A percentile compares a stretch with the other conserved stretches of the same genome.
Evolutionary conservation across 2,797 vertebrate species (phyloP).

Genomic region (Yasuhikotakia modesta): DNA sequence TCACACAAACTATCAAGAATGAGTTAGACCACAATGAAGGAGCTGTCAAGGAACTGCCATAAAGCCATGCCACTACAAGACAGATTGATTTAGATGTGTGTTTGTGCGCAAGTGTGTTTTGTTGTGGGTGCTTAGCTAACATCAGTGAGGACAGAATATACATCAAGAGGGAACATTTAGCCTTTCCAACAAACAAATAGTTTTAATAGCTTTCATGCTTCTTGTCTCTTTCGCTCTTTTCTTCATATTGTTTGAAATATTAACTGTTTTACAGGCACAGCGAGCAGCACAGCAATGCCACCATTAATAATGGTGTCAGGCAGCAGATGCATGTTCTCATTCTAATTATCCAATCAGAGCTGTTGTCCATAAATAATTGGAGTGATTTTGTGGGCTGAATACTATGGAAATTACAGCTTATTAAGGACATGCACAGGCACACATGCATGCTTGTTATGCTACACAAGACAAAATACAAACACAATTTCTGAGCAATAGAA

Average conservation of each 20-base stretch:
- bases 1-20: constrained; percentile 84
- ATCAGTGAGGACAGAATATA: neutral
- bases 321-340: constrained; percentile 43
- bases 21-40: constrained; percentile 74
- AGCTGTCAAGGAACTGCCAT: constrained; percentile 67
- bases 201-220: neutral
- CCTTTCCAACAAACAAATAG: neutral
- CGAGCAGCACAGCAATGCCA: constrained; percentile 64
- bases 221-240: neutral
- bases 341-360: constrained; percentile 35
- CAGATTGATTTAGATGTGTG: constrained; percentile 71
- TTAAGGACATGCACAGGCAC: constrained; percentile 20
- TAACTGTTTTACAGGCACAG: neutral
- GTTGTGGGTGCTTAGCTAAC: constrained; percentile 25
- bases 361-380: constrained; percentile 31
- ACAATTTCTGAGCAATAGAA: neutral
- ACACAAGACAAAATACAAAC: neutral
- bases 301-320: constrained; percentile 39
- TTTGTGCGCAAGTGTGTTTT: constrained; percentile 62
- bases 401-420: constrained; percentile 21
- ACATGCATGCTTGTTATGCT: neutral
- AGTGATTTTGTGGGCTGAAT: constrained; percentile 11
- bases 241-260: neutral
- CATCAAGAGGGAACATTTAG: neutral
- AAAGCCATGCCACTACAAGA: constrained; percentile 67